Evolutionary conservation across 2,113 vertebrate species (phyloP).

Genomic region (Lynx canadensis): DNA sequence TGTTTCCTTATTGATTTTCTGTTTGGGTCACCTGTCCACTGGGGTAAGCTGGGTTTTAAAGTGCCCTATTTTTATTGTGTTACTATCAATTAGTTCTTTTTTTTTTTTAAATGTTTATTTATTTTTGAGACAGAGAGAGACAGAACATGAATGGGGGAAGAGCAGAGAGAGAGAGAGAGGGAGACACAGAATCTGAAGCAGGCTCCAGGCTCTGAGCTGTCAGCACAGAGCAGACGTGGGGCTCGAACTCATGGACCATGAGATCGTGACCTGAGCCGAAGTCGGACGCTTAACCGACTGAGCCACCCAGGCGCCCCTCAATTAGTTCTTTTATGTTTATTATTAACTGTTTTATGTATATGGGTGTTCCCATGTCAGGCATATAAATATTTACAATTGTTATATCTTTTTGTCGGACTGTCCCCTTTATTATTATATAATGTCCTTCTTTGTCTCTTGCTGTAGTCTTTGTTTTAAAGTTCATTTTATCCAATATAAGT

Average conservation of each 20-base stretch:
- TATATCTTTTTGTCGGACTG: background rate
- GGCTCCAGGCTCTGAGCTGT: too few species aligned
- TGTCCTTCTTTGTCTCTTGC: background rate
- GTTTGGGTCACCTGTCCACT: background rate
- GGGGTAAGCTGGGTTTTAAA: background rate
- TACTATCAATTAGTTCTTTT: background rate
- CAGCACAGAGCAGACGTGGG: too few species aligned
- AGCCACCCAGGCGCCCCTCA: background rate
- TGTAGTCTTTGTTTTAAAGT: background rate
- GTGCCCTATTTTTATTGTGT: background rate
- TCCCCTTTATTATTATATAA: background rate
- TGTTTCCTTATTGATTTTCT: background rate
- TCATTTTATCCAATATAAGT: background rate
- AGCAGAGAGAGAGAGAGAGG: too few species aligned
- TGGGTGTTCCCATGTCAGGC: background rate
- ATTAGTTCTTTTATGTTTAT: background rate
- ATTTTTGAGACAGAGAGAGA: too few species aligned
- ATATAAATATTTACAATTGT: background rate
- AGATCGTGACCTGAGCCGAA: too few species aligned
- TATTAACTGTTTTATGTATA: background rate
- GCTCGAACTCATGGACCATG: too few species aligned
- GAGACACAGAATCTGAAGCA: too few species aligned
- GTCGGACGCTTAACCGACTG: too few species aligned
- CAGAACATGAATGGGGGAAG: too few species aligned
- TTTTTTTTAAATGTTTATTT: background rate